These are phyloP conservation scores for Acanthosepion lycidas DNA, from an alignment of 2,888 invertebrate species.

Conservation along the genomic window DNA sequence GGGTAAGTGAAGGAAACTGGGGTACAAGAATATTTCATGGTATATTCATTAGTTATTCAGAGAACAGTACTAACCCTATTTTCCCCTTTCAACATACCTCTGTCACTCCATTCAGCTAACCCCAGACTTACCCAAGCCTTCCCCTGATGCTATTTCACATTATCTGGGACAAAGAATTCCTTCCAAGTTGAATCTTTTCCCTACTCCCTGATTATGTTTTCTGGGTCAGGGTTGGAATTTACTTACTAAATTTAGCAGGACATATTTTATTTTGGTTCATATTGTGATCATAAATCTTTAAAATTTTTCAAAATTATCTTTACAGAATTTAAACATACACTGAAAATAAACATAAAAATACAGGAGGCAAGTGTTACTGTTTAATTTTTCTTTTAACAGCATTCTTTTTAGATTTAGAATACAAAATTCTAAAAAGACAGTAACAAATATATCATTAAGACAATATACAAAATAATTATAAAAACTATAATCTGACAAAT, in stretches of 20 bases:
- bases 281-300: too few species aligned
- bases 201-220: not conserved
- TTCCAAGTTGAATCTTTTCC: not conserved
- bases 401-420: too few species aligned
- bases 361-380: too few species aligned
- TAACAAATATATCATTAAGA: too few species aligned
- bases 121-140: not conserved
- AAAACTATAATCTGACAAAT: too few species aligned
- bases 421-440: too few species aligned
- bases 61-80: not conserved
- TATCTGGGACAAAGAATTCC: not conserved
- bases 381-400: too few species aligned
- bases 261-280: not conserved
- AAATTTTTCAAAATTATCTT: too few species aligned
- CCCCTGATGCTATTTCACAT: not conserved
- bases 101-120: not conserved
- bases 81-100: not conserved
- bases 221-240: not conserved
- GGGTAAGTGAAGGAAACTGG: not conserved
- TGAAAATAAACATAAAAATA: too few species aligned
- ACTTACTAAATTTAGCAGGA: not conserved
- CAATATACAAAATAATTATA: too few species aligned
- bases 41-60: not conserved
- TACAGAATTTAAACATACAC: too few species aligned
- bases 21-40: conserved; percentile 3